These are phyloP conservation scores for Pyrrhosoma nymphula DNA, from an alignment of 2,888 invertebrate genomes.

Conservation along the genomic window DNA sequence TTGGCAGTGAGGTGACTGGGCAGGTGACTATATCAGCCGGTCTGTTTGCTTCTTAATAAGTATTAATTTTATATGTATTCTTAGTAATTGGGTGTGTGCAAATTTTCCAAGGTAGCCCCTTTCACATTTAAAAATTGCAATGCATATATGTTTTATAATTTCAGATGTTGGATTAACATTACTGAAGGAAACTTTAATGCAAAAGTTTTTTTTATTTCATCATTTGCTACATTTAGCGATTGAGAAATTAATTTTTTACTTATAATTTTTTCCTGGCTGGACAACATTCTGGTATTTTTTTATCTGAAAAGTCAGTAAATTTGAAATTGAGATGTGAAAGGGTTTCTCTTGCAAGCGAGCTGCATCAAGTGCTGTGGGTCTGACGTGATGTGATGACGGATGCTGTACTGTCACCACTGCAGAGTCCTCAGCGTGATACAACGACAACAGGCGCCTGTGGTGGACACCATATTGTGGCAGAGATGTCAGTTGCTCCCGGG, in stretches of 20 bases:
- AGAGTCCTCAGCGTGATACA: constrained; percentile 81
- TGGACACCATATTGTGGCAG: constrained; percentile 75
- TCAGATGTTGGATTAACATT: neutral
- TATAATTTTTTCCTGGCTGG: neutral
- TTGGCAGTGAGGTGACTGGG: too few species aligned
- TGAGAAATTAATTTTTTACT: neutral
- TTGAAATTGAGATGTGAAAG: constrained; percentile 62
- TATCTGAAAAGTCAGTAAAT: constrained; percentile 2
- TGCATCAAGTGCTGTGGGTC: constrained; percentile 64
- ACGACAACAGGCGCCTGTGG: constrained; percentile 77
- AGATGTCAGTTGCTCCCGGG: constrained; percentile 81
- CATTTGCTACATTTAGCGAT: neutral
- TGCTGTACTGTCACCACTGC: constrained; percentile 72
- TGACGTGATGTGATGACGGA: constrained; percentile 61
- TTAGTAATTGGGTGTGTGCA: neutral
- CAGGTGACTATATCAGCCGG: too few species aligned
- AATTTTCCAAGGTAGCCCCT: constrained; percentile 59
- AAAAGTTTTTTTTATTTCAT: constrained; percentile 30
- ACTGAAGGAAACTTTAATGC: neutral
- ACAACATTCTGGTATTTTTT: neutral
- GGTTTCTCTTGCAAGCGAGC: constrained; percentile 66
- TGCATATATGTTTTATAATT: neutral
- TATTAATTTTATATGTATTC: neutral
- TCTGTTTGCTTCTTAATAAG: neutral
- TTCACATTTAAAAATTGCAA: constrained; percentile 54